These are phyloP conservation scores for Drosophila fulvimacula DNA, from an alignment of 2,888 invertebrate species.

Conservation along the genomic window DNA sequence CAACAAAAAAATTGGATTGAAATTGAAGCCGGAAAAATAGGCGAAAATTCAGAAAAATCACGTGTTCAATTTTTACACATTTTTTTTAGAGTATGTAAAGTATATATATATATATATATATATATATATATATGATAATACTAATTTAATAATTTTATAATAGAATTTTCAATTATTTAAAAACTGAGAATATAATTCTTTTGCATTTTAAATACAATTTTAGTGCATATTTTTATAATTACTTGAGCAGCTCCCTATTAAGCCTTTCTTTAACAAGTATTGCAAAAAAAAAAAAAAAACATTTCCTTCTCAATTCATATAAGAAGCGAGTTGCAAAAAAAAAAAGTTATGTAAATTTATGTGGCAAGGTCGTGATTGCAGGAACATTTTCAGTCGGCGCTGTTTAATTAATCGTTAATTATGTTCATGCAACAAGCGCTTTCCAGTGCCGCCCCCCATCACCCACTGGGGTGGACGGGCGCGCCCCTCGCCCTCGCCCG, in stretches of 20 bases:
- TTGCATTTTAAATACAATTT: background rate
- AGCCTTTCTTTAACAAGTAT: background rate
- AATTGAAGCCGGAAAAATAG: background rate
- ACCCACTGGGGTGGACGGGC: constrained; percentile 6
- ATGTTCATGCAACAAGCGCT: constrained; percentile 58
- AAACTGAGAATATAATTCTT: background rate
- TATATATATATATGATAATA: no score
- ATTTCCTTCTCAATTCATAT: background rate
- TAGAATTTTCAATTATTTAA: background rate
- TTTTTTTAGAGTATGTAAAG: background rate
- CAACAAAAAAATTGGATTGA: constrained; percentile 12
- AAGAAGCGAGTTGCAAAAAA: background rate
- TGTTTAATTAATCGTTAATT: constrained; percentile 78
- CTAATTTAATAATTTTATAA: background rate
- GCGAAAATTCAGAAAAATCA: background rate
- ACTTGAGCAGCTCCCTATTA: background rate
- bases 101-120: background rate
- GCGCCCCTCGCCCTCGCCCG: constrained; percentile 63
- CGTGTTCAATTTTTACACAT: constrained; percentile 3
- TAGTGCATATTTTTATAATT: background rate
- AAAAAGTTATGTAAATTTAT: constrained; percentile 42
- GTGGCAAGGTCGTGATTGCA: constrained; percentile 42
- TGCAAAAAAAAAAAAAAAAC: no score
- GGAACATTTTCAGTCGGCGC: constrained; percentile 27
- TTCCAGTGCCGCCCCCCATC: constrained; percentile 31